phyloP scores from a whole-genome alignment of 2,113 vertebrate genomes.

The Thymallus thymallus region DNA sequence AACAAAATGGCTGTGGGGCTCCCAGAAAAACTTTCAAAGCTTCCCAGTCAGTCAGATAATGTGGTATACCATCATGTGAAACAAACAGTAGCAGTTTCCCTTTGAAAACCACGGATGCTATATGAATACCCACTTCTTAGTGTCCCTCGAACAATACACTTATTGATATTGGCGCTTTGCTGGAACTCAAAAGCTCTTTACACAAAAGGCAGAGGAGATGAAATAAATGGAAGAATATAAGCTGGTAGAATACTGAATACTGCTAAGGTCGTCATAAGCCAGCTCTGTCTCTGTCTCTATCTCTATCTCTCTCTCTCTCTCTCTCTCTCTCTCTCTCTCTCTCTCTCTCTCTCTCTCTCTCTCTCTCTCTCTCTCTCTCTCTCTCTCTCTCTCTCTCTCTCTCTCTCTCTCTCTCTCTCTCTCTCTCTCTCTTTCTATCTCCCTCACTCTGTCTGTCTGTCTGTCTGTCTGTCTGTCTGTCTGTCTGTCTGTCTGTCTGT shows the following conservation, averaged over 20 bases:
- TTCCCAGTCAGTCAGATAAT: conserved; percentile 22
- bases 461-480: too few species aligned
- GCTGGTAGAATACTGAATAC: conserved; percentile 51
- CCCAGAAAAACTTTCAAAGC: conserved; percentile 39
- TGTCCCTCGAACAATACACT: conserved; percentile 56
- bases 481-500: too few species aligned
- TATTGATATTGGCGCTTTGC: conserved; percentile 52
- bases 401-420: too few species aligned
- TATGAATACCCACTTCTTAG: conserved; percentile 60
- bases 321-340: too few species aligned
- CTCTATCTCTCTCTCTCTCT: too few species aligned
- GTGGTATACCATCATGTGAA: conserved; percentile 31
- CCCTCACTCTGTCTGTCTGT: too few species aligned
- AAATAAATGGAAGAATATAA: conserved; percentile 52
- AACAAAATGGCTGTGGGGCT: conserved; percentile 42
- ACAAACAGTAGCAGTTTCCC: conserved; percentile 42
- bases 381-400: too few species aligned
- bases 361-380: too few species aligned
- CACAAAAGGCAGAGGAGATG: conserved; percentile 43
- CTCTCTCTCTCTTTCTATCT: too few species aligned
- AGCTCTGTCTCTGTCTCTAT: not conserved
- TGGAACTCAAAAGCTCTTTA: conserved; percentile 58
- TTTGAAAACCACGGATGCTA: conserved; percentile 34
- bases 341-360: too few species aligned
- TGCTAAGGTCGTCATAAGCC: conserved; percentile 58